phyloP scores from a whole-genome alignment of 2,113 vertebrate species.

The Empidonax traillii region DNA sequence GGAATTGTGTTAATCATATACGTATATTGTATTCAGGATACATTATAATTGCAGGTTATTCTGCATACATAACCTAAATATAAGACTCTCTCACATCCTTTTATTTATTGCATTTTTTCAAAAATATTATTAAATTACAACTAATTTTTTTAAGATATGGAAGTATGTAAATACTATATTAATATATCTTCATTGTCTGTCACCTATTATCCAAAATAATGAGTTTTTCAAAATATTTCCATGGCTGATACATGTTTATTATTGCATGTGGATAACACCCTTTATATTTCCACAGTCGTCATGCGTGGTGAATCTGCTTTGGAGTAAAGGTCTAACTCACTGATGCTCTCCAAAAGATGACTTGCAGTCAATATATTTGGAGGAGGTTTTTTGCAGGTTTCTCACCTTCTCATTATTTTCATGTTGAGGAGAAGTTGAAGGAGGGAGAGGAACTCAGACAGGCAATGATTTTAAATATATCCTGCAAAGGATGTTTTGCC shows the following conservation, averaged over 20 bases:
- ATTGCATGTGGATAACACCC: background rate
- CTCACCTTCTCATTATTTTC: background rate
- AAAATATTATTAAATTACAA: background rate
- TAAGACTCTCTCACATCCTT: background rate
- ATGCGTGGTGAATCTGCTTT: background rate
- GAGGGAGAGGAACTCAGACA: background rate
- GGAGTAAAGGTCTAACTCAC: background rate
- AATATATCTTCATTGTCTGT: background rate
- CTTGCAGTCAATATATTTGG: background rate
- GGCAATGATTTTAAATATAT: background rate
- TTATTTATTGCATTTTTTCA: background rate
- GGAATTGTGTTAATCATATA: background rate
- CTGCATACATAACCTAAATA: background rate
- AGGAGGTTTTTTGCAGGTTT: rapidly evolving
- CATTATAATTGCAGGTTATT: background rate
- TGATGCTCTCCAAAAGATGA: background rate
- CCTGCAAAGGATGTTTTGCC: background rate
- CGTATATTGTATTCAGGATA: background rate
- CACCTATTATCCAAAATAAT: background rate
- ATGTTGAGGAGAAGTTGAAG: background rate
- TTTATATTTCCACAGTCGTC: background rate
- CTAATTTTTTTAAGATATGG: background rate
- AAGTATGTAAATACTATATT: background rate
- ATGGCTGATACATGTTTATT: background rate
- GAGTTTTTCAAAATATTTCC: background rate